phyloP scores from a whole-genome alignment of 1,140 invertebrate genomes.

The Triops longicaudatus region DNA sequence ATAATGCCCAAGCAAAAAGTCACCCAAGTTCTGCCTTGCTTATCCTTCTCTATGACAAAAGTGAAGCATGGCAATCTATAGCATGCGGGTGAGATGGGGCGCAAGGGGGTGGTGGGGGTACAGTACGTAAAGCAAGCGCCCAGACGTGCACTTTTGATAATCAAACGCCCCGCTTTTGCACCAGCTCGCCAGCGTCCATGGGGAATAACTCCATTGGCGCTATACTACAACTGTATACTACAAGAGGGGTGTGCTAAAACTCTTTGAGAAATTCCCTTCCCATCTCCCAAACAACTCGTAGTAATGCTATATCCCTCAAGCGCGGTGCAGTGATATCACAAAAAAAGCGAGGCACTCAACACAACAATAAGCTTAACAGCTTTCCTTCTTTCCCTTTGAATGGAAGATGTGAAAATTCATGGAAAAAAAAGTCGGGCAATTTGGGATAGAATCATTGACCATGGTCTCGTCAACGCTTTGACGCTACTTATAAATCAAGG shows the following conservation, averaged over 20 bases:
- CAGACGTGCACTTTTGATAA: not conserved
- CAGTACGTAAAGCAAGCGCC: not conserved
- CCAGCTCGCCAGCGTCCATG: not conserved
- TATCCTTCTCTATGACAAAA: not conserved
- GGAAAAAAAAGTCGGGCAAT: not conserved
- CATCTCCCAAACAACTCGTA: not conserved
- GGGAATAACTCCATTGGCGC: not conserved
- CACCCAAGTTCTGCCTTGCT: not conserved
- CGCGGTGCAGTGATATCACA: not conserved
- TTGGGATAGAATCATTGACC: not conserved
- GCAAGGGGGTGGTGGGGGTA: not conserved
- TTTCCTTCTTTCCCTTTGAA: not conserved
- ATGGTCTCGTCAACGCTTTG: not conserved
- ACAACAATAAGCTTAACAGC: conserved; percentile 12
- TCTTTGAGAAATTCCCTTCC: not conserved
- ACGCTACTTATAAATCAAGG: not conserved
- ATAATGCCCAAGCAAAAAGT: not conserved
- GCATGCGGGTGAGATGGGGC: not conserved
- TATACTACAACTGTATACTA: no score
- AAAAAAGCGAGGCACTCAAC: not conserved
- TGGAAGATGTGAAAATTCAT: not conserved
- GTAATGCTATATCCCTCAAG: not conserved
- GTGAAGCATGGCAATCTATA: not conserved
- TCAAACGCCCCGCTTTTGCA: not conserved
- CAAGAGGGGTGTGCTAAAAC: conserved; percentile 5